Percentiles rank a stretch among this genome's conserved stretches.
Evolutionary conservation across 2,113 vertebrate species (phyloP).

Genomic region (Myotis davidii): DNA sequence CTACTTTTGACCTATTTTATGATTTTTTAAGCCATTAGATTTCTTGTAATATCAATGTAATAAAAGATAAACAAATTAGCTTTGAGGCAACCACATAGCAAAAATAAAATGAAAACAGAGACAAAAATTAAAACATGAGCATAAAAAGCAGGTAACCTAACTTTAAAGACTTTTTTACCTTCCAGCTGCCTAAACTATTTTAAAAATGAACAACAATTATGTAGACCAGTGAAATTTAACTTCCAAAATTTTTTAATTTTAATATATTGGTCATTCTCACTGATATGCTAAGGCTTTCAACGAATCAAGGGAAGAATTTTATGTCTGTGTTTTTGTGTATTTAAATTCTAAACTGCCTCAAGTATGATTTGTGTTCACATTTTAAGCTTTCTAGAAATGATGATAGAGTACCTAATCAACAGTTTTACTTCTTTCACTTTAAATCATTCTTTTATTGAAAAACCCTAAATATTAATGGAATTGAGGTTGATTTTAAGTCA

Average conservation of each 20-base stretch:
- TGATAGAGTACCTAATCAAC: background rate
- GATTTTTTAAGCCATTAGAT: background rate
- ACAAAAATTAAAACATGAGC: background rate
- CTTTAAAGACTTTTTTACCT: background rate
- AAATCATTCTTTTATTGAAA: constrained; percentile 23
- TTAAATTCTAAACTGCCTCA: constrained; percentile 32
- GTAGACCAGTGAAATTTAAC: background rate
- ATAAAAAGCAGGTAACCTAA: background rate
- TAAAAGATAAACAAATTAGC: background rate
- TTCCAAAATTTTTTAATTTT: background rate
- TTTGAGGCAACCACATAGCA: background rate
- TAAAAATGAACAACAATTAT: background rate
- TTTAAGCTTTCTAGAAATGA: constrained; percentile 20
- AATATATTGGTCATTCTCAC: background rate
- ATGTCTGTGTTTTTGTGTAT: background rate
- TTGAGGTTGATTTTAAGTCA: background rate
- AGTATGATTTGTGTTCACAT: background rate
- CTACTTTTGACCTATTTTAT: background rate
- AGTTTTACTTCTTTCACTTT: constrained; percentile 34
- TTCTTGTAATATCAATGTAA: background rate
- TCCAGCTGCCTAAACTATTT: background rate
- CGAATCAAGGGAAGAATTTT: background rate
- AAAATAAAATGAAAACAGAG: background rate
- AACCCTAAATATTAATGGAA: background rate
- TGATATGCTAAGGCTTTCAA: background rate